These are phyloP conservation scores for Thamnophis sirtalis DNA, from an alignment of 2,113 vertebrate species.

Conservation along the genomic window DNA sequence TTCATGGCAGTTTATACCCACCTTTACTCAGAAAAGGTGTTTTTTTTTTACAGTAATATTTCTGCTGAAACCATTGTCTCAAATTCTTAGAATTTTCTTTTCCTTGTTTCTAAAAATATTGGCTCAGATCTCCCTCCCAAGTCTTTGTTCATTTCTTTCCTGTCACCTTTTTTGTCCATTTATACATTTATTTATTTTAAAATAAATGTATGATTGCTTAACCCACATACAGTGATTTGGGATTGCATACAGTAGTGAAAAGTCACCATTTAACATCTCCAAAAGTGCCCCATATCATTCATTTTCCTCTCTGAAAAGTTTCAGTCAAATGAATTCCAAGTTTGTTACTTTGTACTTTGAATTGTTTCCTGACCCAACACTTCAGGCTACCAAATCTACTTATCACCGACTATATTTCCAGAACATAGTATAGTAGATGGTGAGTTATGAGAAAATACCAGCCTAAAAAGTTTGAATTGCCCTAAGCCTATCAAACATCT, in stretches of 20 bases:
- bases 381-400: neutral
- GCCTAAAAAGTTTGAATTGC: neutral
- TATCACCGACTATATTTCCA: neutral
- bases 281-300: neutral
- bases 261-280: neutral
- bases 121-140: neutral
- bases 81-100: neutral
- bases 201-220: neutral
- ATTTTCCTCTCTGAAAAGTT: neutral
- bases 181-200: neutral
- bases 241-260: neutral
- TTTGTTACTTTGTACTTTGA: neutral
- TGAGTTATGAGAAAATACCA: neutral
- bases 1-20: neutral
- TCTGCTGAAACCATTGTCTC: neutral
- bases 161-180: neutral
- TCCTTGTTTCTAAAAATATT: neutral
- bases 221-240: neutral
- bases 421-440: neutral
- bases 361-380: neutral
- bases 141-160: neutral
- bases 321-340: neutral
- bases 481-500: neutral
- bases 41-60: neutral
- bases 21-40: neutral